Evolutionary conservation across 92 coral and sea anemone species (phyloP), one percentile per base, ranked within the genome.

Genomic region (Hydrozoanthus gracilis): DNA sequence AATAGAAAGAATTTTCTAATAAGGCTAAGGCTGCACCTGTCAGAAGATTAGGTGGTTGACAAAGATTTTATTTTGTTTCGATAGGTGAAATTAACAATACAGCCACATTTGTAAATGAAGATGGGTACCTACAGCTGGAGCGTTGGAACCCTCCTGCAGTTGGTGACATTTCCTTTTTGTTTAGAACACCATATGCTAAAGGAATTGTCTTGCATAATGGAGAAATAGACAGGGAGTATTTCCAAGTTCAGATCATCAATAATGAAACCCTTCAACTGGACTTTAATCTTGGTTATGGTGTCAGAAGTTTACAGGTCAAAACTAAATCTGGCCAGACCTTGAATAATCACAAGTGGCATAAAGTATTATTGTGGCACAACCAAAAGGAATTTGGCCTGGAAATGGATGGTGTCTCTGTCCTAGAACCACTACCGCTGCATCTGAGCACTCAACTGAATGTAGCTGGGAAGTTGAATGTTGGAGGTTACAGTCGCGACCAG

Each of bases 71-170:
- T 27, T 27, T 27, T 44, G 72, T 61, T 12, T 3, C 7, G 51
- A 17, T 73, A 94, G 98, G 98, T 51, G 87, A 94, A 48, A 65
- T 87, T 84, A 89, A 89, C 77, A 94, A 94, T 75, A 92, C 98
- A 3, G 98, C 98, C 68, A 94, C 98, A 16, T 92, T 94, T 89
- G 88, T 84, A 44, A 89, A 94, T 15, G 95, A 92, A 86, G 98
- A 94, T 86, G 98, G 95, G 13, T 75, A 88, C 70, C 79, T 94
- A 35, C 70, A 18, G 65, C 88, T 91, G 56, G 61, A 61, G 7
- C 55, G 48, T 4, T 91, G 93, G 93, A 52, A 54, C 11, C 89
- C 91, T 0, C 91, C 91, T n/a, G 83, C 93, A 3, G 82, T 80
- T 87, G 98, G 98, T 15, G 91, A 92, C 61, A 82, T 94, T 44